Conservation (phyloP, 2,797 vertebrate species). For the Clangula hyemalis region DNA sequence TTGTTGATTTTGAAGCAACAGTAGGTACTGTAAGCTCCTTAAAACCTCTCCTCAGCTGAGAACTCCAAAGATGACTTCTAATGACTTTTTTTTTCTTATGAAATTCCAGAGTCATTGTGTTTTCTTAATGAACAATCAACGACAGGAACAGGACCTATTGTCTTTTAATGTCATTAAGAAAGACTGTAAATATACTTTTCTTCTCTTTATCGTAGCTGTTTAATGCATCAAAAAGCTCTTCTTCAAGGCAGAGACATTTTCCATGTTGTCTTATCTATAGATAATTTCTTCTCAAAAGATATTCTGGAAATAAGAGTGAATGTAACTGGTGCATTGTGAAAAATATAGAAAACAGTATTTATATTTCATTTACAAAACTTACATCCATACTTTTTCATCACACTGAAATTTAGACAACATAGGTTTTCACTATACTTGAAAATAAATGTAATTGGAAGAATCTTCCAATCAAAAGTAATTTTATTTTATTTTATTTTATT, state of each 20-base stretch:
- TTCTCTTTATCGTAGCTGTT: not conserved
- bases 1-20: not conserved
- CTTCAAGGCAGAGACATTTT: not conserved
- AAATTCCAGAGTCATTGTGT: not conserved
- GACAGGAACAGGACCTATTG: not conserved
- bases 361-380: not conserved
- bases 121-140: not conserved
- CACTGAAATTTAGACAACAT: not conserved
- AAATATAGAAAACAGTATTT: not conserved
- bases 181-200: not conserved
- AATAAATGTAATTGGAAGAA: not conserved
- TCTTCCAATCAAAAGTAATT: not conserved
- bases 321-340: not conserved
- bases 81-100: not conserved
- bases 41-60: not conserved
- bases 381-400: not conserved
- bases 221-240: not conserved
- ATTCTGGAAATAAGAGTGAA: not conserved
- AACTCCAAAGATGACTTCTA: not conserved
- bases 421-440: not conserved
- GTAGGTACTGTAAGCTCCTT: not conserved
- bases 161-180: not conserved
- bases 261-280: not conserved
- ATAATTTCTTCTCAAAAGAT: not conserved
- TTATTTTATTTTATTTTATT: not conserved